Evolutionary conservation across 2,888 invertebrate genomes (phyloP).

Genomic region (Caenorhabditis sp.): DNA sequence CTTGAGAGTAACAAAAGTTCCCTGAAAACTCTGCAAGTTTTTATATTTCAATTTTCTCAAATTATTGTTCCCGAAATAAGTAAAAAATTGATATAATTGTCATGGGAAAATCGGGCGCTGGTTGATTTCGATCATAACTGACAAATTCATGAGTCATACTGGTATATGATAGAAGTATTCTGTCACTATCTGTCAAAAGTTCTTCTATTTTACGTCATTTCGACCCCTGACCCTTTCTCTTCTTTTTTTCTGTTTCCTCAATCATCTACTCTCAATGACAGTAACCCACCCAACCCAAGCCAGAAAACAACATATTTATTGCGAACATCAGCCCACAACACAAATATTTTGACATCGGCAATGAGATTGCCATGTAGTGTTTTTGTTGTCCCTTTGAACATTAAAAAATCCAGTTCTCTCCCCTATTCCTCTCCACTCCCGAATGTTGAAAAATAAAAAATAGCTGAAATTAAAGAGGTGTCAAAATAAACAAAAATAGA

Average conservation of each 20-base stretch:
- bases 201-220: background rate
- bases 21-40: too few relatives aligned
- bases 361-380: background rate
- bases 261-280: too few relatives aligned
- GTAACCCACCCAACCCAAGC: background rate
- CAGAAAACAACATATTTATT: background rate
- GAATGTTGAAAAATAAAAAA: background rate
- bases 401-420: background rate
- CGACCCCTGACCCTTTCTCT: background rate
- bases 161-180: too few relatives aligned
- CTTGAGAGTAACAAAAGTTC: too few relatives aligned
- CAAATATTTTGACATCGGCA: background rate
- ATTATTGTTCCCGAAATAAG: too few relatives aligned
- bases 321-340: background rate
- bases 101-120: too few relatives aligned
- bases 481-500: background rate
- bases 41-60: too few relatives aligned
- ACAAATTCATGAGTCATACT: too few relatives aligned
- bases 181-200: background rate
- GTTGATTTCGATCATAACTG: too few relatives aligned
- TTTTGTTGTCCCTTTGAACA: background rate
- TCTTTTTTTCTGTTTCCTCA: background rate
- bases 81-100: too few relatives aligned
- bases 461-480: background rate
- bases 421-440: background rate